Percentiles rank a stretch among this genome's conserved stretches.
These are phyloP conservation scores for Rhabdomys dilectus DNA, from an alignment of 2,113 vertebrate species.

Conservation along the genomic window DNA sequence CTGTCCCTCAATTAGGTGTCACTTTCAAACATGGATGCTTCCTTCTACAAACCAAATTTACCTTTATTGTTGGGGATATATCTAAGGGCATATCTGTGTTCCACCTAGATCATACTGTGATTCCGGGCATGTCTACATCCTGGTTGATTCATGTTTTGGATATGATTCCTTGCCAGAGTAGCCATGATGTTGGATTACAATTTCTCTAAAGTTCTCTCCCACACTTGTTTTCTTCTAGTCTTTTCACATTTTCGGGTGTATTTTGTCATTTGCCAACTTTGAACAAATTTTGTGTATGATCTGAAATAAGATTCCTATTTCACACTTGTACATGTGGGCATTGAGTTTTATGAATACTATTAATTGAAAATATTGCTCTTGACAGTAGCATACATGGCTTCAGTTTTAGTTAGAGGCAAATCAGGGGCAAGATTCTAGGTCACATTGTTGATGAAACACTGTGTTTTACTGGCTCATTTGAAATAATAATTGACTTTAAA, in stretches of 20 bases:
- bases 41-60: no score
- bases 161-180: no score
- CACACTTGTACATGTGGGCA: neutral
- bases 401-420: no score
- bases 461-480: neutral
- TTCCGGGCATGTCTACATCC: no score
- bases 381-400: neutral
- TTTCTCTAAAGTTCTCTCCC: no score
- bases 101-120: no score
- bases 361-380: neutral
- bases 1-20: no score
- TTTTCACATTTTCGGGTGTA: neutral
- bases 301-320: neutral
- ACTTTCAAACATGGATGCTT: no score
- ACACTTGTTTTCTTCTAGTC: neutral
- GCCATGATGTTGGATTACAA: no score
- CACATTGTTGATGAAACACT: neutral
- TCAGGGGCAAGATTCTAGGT: neutral
- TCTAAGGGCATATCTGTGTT: no score
- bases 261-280: neutral
- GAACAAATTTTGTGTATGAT: neutral
- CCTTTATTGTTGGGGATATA: no score
- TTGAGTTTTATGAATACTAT: neutral
- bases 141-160: no score
- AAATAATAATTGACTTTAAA: neutral